Percentiles rank a stretch among this genome's conserved stretches.
Evolutionary conservation across 2,888 invertebrate species (phyloP).

Genomic region (Tetragonula carbonaria): DNA sequence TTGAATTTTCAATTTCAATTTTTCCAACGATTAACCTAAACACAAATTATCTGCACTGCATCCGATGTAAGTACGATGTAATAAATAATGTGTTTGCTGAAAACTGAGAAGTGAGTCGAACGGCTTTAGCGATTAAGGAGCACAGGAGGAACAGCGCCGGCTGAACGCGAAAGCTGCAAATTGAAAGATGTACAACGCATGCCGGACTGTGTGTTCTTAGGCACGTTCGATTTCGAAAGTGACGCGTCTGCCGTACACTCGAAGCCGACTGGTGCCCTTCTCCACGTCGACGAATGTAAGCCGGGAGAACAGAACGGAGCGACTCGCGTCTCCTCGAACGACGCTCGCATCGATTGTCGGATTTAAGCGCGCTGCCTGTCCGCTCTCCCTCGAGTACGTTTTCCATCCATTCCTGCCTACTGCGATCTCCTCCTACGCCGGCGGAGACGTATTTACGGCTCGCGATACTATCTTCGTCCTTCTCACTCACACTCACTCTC

Average conservation of each 20-base stretch:
- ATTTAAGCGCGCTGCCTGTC: conserved; percentile 55
- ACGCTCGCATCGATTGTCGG: conserved; percentile 57
- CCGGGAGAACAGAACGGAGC: conserved; percentile 42
- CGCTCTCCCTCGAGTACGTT: conserved; percentile 29
- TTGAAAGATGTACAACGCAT: conserved; percentile 44
- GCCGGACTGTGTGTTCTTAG: neutral
- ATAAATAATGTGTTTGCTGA: too few species aligned
- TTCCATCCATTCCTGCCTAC: conserved; percentile 33
- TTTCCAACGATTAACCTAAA: too few species aligned
- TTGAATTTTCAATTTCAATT: too few species aligned
- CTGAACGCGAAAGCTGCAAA: conserved; percentile 23
- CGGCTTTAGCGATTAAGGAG: too few species aligned
- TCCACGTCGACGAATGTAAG: conserved; percentile 38
- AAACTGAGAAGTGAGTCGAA: too few species aligned
- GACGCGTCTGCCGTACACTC: neutral
- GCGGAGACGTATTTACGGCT: conserved; percentile 32
- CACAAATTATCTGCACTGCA: too few species aligned
- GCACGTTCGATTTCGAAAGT: neutral
- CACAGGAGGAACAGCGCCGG: conserved; percentile 32
- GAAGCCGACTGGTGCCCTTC: conserved; percentile 19
- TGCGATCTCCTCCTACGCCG: conserved; percentile 26
- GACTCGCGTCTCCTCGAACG: conserved; percentile 48
- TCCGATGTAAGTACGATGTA: too few species aligned
- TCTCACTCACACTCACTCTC: too few species aligned
- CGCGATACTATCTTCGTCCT: conserved; percentile 9